phyloP scores from a whole-genome alignment of 1,140 invertebrate species.

The Dendrolimus kikuchii region DNA sequence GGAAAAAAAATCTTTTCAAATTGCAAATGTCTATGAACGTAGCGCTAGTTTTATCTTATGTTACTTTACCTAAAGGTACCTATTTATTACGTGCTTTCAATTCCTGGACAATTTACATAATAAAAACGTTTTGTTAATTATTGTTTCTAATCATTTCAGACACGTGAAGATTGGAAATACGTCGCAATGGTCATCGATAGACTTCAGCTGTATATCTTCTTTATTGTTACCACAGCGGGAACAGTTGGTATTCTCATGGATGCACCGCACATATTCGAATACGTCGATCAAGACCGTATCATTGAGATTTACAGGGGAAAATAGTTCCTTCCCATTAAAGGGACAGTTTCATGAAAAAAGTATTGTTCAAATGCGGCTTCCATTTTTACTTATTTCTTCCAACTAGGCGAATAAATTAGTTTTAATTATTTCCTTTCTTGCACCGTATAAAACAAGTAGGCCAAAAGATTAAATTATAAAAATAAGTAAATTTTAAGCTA shows the following conservation, averaged over 20 bases:
- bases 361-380: conserved; percentile 17
- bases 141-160: conserved; percentile 74
- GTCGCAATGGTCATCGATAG: conserved; percentile 99
- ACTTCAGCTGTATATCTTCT: conserved; percentile 97
- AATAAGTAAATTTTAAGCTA: too few relatives aligned
- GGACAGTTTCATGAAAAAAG: conserved; percentile 5
- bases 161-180: conserved; percentile 99
- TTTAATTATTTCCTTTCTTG: neutral
- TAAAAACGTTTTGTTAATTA: neutral
- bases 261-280: conserved; percentile 99
- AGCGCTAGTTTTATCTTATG: too few relatives aligned
- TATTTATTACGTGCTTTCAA: too few relatives aligned
- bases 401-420: conserved; percentile 1
- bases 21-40: too few relatives aligned
- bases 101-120: neutral
- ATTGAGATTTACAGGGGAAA: conserved; percentile 95
- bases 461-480: too few relatives aligned
- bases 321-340: conserved; percentile 67
- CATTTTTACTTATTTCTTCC: conserved; percentile 4
- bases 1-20: too few relatives aligned
- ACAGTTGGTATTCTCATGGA: conserved; percentile 99
- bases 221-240: conserved; percentile 95
- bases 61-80: too few relatives aligned
- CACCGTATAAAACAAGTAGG: too few relatives aligned
- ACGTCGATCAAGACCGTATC: conserved; percentile 97